Conservation (phyloP, 2,113 vertebrate species). For the Rafetus swinhoei region DNA sequence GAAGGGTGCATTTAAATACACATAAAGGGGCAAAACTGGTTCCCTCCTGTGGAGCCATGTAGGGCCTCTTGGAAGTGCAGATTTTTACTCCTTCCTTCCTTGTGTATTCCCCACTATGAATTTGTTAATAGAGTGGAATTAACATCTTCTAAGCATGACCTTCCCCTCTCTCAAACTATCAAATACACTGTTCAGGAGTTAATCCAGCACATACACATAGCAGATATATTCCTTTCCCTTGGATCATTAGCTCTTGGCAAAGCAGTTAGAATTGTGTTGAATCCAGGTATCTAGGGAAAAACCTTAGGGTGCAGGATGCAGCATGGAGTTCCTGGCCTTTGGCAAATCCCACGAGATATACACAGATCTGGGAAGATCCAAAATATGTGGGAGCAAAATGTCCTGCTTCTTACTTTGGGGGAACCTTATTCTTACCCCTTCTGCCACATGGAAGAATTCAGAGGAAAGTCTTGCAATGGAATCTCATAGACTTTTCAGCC, state of each 20-base stretch:
- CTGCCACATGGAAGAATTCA: neutral
- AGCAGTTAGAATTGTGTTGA: neutral
- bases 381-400: neutral
- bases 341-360: neutral
- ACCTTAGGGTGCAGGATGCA: neutral
- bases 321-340: neutral
- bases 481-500: neutral
- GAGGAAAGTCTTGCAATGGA: neutral
- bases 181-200: neutral
- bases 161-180: neutral
- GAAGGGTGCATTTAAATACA: rapidly evolving
- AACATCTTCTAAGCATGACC: neutral
- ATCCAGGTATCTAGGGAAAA: neutral
- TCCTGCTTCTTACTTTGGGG: neutral
- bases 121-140: neutral
- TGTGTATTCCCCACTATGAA: neutral
- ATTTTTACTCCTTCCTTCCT: neutral
- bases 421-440: neutral
- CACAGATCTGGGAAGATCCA: neutral
- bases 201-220: neutral
- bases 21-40: neutral
- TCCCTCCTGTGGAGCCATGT: neutral
- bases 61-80: neutral
- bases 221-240: neutral
- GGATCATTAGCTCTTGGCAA: neutral